A percentile compares a stretch with the other conserved stretches of the same genome.
Evolutionary conservation across 2,113 vertebrate genomes (phyloP).

Genomic region (Stegastes partitus): DNA sequence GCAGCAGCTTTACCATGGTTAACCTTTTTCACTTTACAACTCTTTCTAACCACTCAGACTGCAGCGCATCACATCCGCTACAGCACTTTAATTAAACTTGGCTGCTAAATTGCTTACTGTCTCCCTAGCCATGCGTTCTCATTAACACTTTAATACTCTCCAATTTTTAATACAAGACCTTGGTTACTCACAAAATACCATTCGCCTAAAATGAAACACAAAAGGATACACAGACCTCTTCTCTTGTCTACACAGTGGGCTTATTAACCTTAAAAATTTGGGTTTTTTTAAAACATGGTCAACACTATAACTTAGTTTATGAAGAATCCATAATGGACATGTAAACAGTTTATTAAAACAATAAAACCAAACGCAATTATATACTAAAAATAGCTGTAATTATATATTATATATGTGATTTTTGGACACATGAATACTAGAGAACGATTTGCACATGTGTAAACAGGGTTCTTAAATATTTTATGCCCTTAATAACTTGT

Average conservation of each 20-base stretch:
- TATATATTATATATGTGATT: too few relatives aligned
- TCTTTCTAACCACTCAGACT: slow-evolving; percentile 1
- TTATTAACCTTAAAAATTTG: neutral
- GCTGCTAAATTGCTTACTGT: slow-evolving; percentile 33
- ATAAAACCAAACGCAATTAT: too few relatives aligned
- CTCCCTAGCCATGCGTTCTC: slow-evolving; percentile 37
- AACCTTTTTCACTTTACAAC: slow-evolving; percentile 25
- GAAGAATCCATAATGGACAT: too few relatives aligned
- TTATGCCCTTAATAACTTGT: too few relatives aligned
- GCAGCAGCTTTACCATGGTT: slow-evolving; percentile 4
- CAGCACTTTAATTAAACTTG: slow-evolving; percentile 60
- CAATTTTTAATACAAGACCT: slow-evolving; percentile 28
- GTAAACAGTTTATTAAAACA: too few relatives aligned
- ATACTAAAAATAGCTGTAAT: too few relatives aligned
- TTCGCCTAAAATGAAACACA: neutral
- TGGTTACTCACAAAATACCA: slow-evolving; percentile 19
- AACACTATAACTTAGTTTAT: too few relatives aligned
- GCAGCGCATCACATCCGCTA: slow-evolving; percentile 1
- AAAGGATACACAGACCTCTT: neutral
- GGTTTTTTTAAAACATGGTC: too few relatives aligned
- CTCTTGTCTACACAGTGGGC: neutral
- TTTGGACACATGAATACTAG: too few relatives aligned
- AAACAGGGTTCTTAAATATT: too few relatives aligned
- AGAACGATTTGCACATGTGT: too few relatives aligned
- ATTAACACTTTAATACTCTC: slow-evolving; percentile 44